Evolutionary conservation across 2,888 invertebrate species (phyloP).

Genomic region (Thelaira solivaga): DNA sequence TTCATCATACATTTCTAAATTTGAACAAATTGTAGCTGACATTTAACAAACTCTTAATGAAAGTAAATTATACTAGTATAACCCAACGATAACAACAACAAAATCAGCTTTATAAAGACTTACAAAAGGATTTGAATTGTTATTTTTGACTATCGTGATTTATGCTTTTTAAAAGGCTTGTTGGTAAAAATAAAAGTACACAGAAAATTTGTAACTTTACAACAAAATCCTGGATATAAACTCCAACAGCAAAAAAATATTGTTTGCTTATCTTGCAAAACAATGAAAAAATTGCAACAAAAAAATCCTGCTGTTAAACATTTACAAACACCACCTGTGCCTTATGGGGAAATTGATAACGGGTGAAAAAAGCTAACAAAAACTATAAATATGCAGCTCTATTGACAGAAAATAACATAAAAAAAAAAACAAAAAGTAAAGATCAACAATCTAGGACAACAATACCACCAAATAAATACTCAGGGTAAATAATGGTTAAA

Average conservation of each 20-base stretch:
- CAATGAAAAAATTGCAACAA: slow-evolving; percentile 12
- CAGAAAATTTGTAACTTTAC: slow-evolving; percentile 38
- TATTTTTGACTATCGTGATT: slow-evolving; percentile 49
- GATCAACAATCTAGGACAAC: slow-evolving; percentile 51
- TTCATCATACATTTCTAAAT: not conserved
- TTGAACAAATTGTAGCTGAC: slow-evolving; percentile 29
- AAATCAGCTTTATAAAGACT: slow-evolving; percentile 34
- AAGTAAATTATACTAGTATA: slow-evolving; percentile 7
- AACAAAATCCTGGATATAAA: slow-evolving; percentile 53
- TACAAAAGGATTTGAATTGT: slow-evolving; percentile 58
- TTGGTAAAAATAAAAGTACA: not conserved
- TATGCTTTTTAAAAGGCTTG: slow-evolving; percentile 33
- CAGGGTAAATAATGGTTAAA: not conserved
- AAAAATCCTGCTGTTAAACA: slow-evolving; percentile 15
- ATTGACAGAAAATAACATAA: slow-evolving; percentile 41
- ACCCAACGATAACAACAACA: not conserved
- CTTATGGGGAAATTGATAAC: slow-evolving; percentile 29
- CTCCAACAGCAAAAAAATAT: slow-evolving; percentile 20
- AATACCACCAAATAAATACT: slow-evolving; percentile 52
- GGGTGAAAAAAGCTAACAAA: slow-evolving; percentile 19
- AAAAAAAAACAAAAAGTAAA: slow-evolving; percentile 26
- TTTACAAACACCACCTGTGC: slow-evolving; percentile 46
- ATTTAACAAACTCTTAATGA: slow-evolving; percentile 12
- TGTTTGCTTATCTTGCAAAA: slow-evolving; percentile 59
- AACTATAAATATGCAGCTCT: slow-evolving; percentile 48